Evolutionary conservation across 2,797 vertebrate species (phyloP).

Genomic region (Pteropus rufus): DNA sequence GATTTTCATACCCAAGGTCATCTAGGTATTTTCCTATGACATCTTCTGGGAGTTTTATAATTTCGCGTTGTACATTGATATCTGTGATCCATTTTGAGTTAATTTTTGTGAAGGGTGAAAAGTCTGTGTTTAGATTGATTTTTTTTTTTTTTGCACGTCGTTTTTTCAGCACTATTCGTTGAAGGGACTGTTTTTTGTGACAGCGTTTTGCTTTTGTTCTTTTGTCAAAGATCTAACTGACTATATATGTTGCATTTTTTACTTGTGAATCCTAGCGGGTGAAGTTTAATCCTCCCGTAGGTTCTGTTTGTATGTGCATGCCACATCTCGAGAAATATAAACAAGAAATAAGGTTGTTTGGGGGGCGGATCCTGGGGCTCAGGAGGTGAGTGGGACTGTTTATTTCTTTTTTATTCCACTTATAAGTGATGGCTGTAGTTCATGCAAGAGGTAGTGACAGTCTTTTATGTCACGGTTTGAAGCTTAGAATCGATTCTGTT

Average conservation of each 20-base stretch:
- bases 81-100: not conserved
- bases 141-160: not conserved
- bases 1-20: not conserved
- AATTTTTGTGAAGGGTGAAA: not conserved
- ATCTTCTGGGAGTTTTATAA: not conserved
- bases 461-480: not conserved
- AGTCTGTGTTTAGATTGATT: not conserved
- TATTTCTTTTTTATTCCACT: not conserved
- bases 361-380: not conserved
- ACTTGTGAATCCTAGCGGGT: not conserved
- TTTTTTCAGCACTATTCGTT: not conserved
- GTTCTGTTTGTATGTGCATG: fast-evolving
- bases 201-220: not conserved
- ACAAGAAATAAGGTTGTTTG: not conserved
- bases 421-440: not conserved
- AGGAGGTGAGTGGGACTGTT: not conserved
- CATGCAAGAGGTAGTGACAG: not conserved
- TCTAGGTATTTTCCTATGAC: not conserved
- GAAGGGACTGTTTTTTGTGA: not conserved
- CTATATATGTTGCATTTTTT: not conserved
- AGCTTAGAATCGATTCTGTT: not conserved
- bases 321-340: not conserved
- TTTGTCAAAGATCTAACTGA: not conserved
- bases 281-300: not conserved
- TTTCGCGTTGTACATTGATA: not conserved